Evolutionary conservation across 2,113 vertebrate species (phyloP).

Genomic region (Heterotis niloticus): DNA sequence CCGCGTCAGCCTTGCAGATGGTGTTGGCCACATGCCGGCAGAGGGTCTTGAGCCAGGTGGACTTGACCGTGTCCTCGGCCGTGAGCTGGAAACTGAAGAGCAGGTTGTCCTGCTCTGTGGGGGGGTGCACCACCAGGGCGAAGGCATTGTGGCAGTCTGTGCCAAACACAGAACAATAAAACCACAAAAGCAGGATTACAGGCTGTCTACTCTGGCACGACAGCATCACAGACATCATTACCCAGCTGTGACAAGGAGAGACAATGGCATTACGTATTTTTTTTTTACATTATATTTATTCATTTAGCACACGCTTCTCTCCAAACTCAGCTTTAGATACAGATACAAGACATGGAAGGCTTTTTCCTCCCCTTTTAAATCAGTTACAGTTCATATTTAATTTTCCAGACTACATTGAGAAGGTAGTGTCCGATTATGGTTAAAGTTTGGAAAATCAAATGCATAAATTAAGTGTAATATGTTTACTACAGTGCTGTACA

Average conservation of each 20-base stretch:
- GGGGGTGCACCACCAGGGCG: conserved; percentile 86
- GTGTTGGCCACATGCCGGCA: conserved; percentile 95
- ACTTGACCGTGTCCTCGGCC: conserved; percentile 81
- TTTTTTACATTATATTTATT: no score
- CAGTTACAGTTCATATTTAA: no score
- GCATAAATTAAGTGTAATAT: no score
- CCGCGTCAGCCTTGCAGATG: conserved; percentile 91
- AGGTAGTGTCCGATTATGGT: no score
- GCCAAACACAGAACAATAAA: conserved; percentile 18
- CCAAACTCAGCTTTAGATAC: no score
- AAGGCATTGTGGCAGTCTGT: conserved; percentile 92
- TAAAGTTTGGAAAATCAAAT: no score
- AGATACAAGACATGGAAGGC: no score
- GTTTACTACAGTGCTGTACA: no score
- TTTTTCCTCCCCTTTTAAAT: no score
- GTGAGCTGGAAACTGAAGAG: conserved; percentile 93
- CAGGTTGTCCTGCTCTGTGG: conserved; percentile 89
- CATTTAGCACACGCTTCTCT: no score
- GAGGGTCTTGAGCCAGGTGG: conserved; percentile 79
- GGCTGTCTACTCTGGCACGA: not conserved
- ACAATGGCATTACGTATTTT: no score
- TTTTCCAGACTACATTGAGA: no score
- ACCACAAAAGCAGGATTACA: not conserved
- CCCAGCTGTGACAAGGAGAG: not conserved
- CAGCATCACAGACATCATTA: not conserved